Evolutionary conservation across 2,113 vertebrate genomes (phyloP).

Genomic region (Spizaetus ornatus): DNA sequence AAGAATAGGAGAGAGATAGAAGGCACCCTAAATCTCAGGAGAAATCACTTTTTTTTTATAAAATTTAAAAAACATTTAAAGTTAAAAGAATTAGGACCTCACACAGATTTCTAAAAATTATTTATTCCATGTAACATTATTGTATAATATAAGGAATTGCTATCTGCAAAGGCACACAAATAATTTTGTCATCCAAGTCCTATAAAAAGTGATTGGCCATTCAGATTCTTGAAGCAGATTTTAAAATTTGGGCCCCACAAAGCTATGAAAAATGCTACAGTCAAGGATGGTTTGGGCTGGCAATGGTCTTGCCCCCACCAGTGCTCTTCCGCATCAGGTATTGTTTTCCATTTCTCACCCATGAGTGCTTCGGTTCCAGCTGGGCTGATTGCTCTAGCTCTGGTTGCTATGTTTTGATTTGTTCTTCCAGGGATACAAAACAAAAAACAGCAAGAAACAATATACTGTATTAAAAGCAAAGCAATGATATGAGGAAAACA

Average conservation of each 20-base stretch:
- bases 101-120: background rate
- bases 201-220: background rate
- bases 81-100: background rate
- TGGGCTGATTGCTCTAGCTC: background rate
- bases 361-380: background rate
- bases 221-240: background rate
- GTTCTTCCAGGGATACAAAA: background rate
- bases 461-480: background rate
- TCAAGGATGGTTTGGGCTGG: background rate
- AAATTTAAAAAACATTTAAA: background rate
- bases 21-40: background rate
- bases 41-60: background rate
- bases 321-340: background rate
- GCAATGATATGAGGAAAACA: background rate
- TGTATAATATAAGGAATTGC: background rate
- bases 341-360: background rate
- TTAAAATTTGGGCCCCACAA: background rate
- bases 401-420: background rate
- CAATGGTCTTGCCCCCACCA: background rate
- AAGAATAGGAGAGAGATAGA: background rate
- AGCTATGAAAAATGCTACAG: background rate
- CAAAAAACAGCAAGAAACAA: background rate
- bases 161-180: background rate
- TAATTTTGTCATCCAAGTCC: background rate
- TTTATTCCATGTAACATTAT: background rate